Percentiles rank a stretch among this genome's conserved stretches.
These are phyloP conservation scores for Phymatocera aterrima DNA, from an alignment of 2,888 invertebrate genomes.

Conservation along the genomic window DNA sequence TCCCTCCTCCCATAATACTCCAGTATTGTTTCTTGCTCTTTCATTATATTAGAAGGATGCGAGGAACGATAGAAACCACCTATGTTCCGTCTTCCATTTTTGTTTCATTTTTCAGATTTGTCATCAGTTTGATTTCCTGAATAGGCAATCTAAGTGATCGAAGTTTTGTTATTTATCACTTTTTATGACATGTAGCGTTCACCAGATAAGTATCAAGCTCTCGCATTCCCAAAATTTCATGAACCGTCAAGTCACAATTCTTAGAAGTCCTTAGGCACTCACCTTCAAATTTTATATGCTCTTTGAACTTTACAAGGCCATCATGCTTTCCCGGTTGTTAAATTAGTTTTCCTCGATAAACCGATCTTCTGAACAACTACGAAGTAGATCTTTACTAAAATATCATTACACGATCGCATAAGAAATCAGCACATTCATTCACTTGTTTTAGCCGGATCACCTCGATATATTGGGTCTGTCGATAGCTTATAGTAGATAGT, in stretches of 20 bases:
- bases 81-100: neutral
- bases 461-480: conserved; percentile 31
- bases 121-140: neutral
- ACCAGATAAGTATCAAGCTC: neutral
- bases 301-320: conserved; percentile 1
- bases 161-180: neutral
- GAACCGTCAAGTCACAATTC: conserved; percentile 8
- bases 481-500: conserved; percentile 37
- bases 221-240: neutral
- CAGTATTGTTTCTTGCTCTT: neutral
- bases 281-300: neutral
- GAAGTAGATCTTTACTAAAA: conserved; percentile 33
- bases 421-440: conserved; percentile 7
- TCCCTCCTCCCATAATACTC: neutral
- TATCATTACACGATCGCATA: too few species aligned
- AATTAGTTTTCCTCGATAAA: neutral
- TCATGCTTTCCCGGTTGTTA: neutral
- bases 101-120: neutral
- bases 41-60: neutral
- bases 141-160: neutral
- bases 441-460: conserved; percentile 29
- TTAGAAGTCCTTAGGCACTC: neutral
- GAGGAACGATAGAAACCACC: neutral
- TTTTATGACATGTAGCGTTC: neutral
- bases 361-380: neutral